Percentiles rank a stretch among this genome's conserved stretches.
These are phyloP conservation scores for Blomia tropicalis DNA, from an alignment of 2,888 invertebrate genomes.

Conservation along the genomic window DNA sequence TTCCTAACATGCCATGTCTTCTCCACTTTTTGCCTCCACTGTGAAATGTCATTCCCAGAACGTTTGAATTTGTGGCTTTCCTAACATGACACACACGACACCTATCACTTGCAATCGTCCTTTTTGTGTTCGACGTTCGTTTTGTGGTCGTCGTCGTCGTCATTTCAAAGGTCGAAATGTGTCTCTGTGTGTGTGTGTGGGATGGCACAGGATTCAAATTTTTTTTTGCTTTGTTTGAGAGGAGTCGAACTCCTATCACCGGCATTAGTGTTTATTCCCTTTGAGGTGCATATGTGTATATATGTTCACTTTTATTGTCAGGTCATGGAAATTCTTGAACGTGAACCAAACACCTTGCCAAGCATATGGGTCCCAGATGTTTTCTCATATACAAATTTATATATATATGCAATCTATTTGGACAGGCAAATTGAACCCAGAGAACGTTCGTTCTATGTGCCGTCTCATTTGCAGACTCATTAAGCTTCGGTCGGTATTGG, in stretches of 20 bases:
- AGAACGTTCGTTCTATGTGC: no score
- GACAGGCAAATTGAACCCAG: no score
- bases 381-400: background rate
- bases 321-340: no score
- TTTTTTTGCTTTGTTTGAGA: no score
- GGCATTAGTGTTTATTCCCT: no score
- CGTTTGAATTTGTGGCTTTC: background rate
- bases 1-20: background rate
- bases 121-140: background rate
- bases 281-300: no score
- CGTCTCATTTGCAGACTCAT: conserved; percentile 10
- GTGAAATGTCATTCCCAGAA: conserved; percentile 1
- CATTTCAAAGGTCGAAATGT: background rate
- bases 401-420: no score
- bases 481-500: conserved; percentile 1
- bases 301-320: no score
- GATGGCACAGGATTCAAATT: no score
- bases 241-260: no score
- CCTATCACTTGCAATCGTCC: conserved; percentile 3
- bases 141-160: background rate
- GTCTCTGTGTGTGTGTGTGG: no score
- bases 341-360: background rate
- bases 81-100: background rate
- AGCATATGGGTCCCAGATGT: conserved; percentile 4
- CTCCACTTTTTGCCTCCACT: background rate